These are phyloP conservation scores for Misgurnus anguillicaudatus DNA, from an alignment of 2,113 vertebrate species.

Conservation along the genomic window DNA sequence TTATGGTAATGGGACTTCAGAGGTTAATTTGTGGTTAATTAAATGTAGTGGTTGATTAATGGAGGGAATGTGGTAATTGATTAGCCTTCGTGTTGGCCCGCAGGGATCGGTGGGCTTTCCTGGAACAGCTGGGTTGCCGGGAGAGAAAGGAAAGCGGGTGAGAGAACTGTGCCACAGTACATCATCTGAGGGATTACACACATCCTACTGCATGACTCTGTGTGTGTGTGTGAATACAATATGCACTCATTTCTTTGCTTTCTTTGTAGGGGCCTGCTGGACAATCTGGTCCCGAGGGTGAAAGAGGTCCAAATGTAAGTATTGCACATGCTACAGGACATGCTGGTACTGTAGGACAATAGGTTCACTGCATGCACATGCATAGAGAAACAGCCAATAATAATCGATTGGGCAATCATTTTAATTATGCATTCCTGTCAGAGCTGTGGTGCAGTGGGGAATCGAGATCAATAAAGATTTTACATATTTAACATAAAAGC, in stretches of 20 bases:
- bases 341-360: neutral
- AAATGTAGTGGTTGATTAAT: slow-evolving; percentile 64
- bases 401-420: slow-evolving; percentile 3
- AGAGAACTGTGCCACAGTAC: slow-evolving; percentile 58
- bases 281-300: slow-evolving; percentile 78
- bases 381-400: neutral
- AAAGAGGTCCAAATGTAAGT: slow-evolving; percentile 85
- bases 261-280: slow-evolving; percentile 82
- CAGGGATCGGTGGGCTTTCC: slow-evolving; percentile 87
- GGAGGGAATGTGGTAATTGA: slow-evolving; percentile 65
- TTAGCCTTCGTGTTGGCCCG: slow-evolving; percentile 66
- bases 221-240: neutral
- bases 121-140: slow-evolving; percentile 74
- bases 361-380: neutral
- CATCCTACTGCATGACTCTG: neutral
- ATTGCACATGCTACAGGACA: neutral
- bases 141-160: slow-evolving; percentile 92
- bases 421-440: slow-evolving; percentile 11
- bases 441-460: neutral
- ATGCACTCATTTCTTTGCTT: slow-evolving; percentile 31
- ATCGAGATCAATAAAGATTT: too few relatives aligned
- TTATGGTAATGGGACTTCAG: slow-evolving; percentile 71
- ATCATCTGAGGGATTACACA: neutral
- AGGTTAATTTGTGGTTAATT: slow-evolving; percentile 74
- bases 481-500: too few relatives aligned